Percentiles rank a stretch among this genome's conserved stretches.
Conservation (phyloP, 2,888 invertebrate genomes). For the Limnephilus lunatus region DNA sequence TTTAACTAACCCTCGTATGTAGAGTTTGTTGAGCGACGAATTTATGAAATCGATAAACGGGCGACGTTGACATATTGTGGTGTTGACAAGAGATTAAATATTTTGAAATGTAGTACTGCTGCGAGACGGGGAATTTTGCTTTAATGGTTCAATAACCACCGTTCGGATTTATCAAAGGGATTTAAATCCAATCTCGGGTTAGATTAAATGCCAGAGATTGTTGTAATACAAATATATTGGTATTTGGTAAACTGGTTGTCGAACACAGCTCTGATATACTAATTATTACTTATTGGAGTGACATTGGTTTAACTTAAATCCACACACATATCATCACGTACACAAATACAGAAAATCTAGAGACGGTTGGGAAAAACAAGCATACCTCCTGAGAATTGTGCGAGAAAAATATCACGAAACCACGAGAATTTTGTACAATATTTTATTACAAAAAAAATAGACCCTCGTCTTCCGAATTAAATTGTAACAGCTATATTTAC, state of each 20-base stretch:
- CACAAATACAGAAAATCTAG: neutral
- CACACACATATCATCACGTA: neutral
- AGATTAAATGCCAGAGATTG: conserved; percentile 34
- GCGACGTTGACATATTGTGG: conserved; percentile 58
- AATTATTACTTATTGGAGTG: neutral
- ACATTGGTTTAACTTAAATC: neutral
- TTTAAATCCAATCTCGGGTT: conserved; percentile 34
- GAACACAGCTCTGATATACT: neutral
- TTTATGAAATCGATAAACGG: conserved; percentile 63
- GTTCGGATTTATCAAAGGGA: conserved; percentile 2
- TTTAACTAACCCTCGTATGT: no score
- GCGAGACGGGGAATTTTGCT: conserved; percentile 25
- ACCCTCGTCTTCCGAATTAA: conserved; percentile 36
- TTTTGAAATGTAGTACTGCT: conserved; percentile 22
- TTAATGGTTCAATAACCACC: conserved; percentile 37
- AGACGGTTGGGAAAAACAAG: neutral
- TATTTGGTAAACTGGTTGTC: conserved; percentile 18
- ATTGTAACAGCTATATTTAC: conserved; percentile 8
- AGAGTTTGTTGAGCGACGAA: conserved; percentile 55
- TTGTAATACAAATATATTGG: conserved; percentile 21
- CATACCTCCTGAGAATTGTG: neutral
- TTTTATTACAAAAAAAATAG: conserved; percentile 16
- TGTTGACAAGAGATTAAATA: conserved; percentile 54
- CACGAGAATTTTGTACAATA: conserved; percentile 2
- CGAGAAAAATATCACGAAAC: neutral